Evolutionary conservation across 2,797 vertebrate species (phyloP), one percentile per base, ranked within the genome.

Genomic region (Caiman crocodilus): DNA sequence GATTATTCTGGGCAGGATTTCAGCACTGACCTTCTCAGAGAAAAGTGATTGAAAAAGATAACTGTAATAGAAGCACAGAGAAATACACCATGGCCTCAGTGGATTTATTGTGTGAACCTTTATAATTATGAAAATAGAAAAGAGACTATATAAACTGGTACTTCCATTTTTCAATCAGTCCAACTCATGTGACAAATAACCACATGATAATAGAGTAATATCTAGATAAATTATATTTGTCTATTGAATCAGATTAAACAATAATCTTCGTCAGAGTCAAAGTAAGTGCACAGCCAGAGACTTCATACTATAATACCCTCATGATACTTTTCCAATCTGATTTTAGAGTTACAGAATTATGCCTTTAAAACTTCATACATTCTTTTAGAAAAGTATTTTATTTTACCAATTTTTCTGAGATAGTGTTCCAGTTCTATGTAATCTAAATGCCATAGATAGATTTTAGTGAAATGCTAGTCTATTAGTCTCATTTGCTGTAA

Each of bases 401-500:
- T 67, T 18, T 11, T 32, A 16, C 18, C 8, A 28, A 16, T 16
- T 0, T 30, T 75, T 15, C n/a, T 12, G 26, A 61, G 26, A 10
- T 77, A 50, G 17, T 57, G 14, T n/a, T 79, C 6, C 30, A 13
- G 9, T 32, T 28, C 59, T 0, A 1, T 11, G 5, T 16, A 0
- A 9, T 55, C 71, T 55, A 5, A 13, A 23, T 5, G 11, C 58
- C 3, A 2, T 6, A 14, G 26, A 61, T 25, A 82, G 26, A 28
- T 35, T 13, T 8, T 0, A 0, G 12, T 15, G 30, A 56, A 21
- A 74, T 3, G 0, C 4, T 63, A 69, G 79, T 88, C 79, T 64
- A 18, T 59, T 32, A 13, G 21, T 79, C 21, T 61, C n/a, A 30
- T 11, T 35, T 88, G 56, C 42, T 60, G 25, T 73, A 76, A 88